Evolutionary conservation across 2,888 invertebrate species (phyloP).

Genomic region (Philopedon plagiatum): DNA sequence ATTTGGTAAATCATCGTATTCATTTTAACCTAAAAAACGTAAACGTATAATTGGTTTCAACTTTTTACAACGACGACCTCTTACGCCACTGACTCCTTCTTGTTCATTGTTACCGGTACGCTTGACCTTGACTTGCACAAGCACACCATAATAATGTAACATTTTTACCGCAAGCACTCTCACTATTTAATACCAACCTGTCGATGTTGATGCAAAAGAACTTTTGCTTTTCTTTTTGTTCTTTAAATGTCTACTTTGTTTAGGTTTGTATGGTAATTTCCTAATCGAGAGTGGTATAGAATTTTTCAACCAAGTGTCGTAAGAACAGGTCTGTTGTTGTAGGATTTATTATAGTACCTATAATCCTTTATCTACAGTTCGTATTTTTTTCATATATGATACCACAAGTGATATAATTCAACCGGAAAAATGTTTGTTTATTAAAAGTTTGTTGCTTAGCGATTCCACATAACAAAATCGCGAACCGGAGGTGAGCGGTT

Average conservation of each 20-base stretch:
- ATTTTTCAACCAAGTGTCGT: too few species aligned
- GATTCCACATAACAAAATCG: too few species aligned
- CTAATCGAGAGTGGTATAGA: too few species aligned
- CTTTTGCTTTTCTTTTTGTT: slow-evolving; percentile 14
- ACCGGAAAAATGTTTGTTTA: too few species aligned
- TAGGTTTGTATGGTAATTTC: slow-evolving; percentile 5
- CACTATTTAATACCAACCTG: slow-evolving; percentile 22
- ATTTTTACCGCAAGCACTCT: slow-evolving; percentile 26
- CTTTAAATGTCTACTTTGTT: slow-evolving; percentile 18
- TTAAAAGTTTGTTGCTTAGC: too few species aligned
- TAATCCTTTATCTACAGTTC: too few species aligned
- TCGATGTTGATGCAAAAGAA: slow-evolving; percentile 6
- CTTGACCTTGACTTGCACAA: slow-evolving; percentile 29
- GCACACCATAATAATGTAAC: slow-evolving; percentile 19
- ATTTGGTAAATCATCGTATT: neutral
- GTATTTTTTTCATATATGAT: too few species aligned
- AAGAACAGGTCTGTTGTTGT: too few species aligned
- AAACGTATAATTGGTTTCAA: neutral
- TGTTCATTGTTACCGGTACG: slow-evolving; percentile 17
- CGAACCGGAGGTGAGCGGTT: too few species aligned
- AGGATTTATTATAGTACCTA: too few species aligned
- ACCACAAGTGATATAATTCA: too few species aligned
- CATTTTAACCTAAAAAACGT: neutral
- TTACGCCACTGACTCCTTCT: slow-evolving; percentile 19
- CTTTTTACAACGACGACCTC: neutral